Evolutionary conservation across 2,797 vertebrate genomes (phyloP).

Genomic region (Phaenicophaeus curvirostris): DNA sequence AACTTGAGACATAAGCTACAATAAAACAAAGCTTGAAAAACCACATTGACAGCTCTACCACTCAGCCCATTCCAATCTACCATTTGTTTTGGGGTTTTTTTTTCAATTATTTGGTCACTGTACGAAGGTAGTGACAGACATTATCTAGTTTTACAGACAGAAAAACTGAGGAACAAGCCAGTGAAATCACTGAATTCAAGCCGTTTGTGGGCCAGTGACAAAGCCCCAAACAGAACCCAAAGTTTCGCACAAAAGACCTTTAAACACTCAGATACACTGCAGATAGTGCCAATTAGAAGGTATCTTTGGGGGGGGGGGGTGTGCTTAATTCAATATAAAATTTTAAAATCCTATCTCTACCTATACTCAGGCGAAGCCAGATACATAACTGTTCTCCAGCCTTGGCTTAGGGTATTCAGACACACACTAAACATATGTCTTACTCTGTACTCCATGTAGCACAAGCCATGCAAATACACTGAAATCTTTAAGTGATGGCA

Average conservation of each 20-base stretch:
- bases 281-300: background rate
- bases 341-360: background rate
- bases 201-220: background rate
- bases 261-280: background rate
- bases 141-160: background rate
- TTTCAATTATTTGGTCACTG: background rate
- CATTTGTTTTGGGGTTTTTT: background rate
- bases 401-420: background rate
- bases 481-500: background rate
- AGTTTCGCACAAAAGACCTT: background rate
- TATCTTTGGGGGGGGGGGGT: accelerated
- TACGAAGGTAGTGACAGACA: background rate
- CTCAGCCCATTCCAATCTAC: background rate
- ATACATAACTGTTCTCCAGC: background rate
- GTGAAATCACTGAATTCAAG: background rate
- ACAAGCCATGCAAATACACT: background rate
- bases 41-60: background rate
- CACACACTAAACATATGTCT: background rate
- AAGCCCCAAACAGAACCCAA: background rate
- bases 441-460: background rate
- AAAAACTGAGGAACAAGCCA: background rate
- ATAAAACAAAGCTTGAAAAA: background rate
- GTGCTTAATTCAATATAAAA: background rate
- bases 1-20: background rate
- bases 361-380: background rate